A percentile compares a stretch with the other conserved stretches of the same genome.
These are phyloP conservation scores for Lithophane semibrunnea DNA, from an alignment of 2,888 invertebrate genomes.

Conservation along the genomic window DNA sequence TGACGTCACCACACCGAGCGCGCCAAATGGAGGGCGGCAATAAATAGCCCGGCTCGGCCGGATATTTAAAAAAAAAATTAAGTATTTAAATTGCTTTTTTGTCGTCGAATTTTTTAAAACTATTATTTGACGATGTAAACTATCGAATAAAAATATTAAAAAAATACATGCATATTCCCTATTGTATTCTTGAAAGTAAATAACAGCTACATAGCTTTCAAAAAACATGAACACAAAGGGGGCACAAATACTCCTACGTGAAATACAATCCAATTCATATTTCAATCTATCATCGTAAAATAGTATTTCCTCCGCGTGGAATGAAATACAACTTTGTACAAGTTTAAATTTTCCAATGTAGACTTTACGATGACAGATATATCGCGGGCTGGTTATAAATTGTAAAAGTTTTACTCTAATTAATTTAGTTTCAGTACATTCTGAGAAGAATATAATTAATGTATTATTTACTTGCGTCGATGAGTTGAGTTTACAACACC, in stretches of 20 bases:
- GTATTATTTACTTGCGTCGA: conserved; percentile 37
- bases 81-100: too few species aligned
- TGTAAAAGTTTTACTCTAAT: conserved; percentile 58
- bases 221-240: not conserved
- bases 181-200: not conserved
- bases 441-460: conserved; percentile 42
- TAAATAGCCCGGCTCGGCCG: too few species aligned
- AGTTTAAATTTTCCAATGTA: conserved; percentile 57
- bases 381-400: conserved; percentile 61
- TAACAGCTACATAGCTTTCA: not conserved
- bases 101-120: too few species aligned
- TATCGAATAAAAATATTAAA: too few species aligned
- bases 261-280: conserved; percentile 32
- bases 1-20: too few species aligned
- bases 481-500: conserved; percentile 14
- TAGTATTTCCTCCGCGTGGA: conserved; percentile 14
- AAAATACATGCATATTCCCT: too few species aligned
- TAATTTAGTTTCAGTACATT: conserved; percentile 57
- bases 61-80: too few species aligned
- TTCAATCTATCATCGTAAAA: conserved; percentile 43
- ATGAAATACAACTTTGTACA: conserved; percentile 48
- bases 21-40: too few species aligned
- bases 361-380: conserved; percentile 63
- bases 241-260: not conserved
- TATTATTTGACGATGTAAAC: too few species aligned